Evolutionary conservation across 30 jellyfish, hydroid and myxozoan species (phyloP).

Genomic region (Turritopsis rubra): DNA sequence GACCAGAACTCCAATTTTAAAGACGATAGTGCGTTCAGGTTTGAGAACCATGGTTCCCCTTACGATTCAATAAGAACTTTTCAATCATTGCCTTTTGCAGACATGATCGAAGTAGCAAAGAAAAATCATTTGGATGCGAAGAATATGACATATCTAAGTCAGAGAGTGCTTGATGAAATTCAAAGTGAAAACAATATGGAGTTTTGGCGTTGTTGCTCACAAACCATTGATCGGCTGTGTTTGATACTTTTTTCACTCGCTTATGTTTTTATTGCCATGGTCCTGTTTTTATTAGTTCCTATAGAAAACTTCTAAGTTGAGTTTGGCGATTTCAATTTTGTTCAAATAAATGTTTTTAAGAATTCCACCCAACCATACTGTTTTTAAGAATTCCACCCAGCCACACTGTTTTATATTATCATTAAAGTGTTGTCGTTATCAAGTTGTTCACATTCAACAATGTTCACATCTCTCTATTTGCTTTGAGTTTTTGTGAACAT

Average conservation of each 20-base stretch:
- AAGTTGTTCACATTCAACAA: too few species aligned
- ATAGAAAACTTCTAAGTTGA: not conserved
- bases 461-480: too few species aligned
- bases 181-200: slow-evolving; percentile 29
- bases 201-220: slow-evolving; percentile 71
- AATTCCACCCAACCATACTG: not conserved
- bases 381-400: too few species aligned
- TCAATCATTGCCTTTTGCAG: slow-evolving; percentile 9
- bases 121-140: slow-evolving; percentile 29
- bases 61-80: not conserved
- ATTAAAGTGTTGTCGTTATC: too few species aligned
- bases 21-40: not conserved
- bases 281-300: slow-evolving; percentile 39
- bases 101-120: slow-evolving; percentile 14
- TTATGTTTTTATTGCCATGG: slow-evolving; percentile 42
- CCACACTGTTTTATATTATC: too few species aligned
- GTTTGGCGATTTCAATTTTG: not conserved
- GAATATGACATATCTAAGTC: slow-evolving; percentile 31
- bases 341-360: not conserved
- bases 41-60: not conserved
- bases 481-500: too few species aligned
- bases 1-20: not conserved
- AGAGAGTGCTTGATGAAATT: slow-evolving; percentile 21
- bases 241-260: slow-evolving; percentile 31
- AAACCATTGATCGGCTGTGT: slow-evolving; percentile 53